phyloP scores from a whole-genome alignment of 1,140 invertebrate species.

The Cherax quadricarinatus region DNA sequence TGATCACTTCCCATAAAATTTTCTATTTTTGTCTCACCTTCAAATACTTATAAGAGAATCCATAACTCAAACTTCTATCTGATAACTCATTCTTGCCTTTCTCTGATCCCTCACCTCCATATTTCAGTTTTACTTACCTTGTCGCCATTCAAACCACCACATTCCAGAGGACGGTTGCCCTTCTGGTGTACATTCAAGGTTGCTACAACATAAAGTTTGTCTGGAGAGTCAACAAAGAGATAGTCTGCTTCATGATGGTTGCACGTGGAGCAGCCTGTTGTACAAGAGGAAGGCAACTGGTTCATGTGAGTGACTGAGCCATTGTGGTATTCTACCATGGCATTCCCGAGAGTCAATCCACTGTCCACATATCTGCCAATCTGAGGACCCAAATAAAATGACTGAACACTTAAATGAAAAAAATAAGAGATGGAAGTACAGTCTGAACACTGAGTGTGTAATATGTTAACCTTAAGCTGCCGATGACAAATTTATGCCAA shows the following conservation, averaged over 20 bases:
- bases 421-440: not conserved
- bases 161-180: slow-evolving; percentile 73
- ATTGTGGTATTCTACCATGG: slow-evolving; percentile 75
- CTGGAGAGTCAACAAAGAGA: slow-evolving; percentile 69
- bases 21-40: no score
- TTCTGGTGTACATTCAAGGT: slow-evolving; percentile 74
- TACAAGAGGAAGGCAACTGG: slow-evolving; percentile 70
- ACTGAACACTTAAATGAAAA: not conserved
- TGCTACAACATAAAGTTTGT: slow-evolving; percentile 74
- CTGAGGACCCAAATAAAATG: slow-evolving; percentile 73
- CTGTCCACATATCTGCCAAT: slow-evolving; percentile 76
- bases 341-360: slow-evolving; percentile 76
- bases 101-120: no score
- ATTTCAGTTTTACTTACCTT: slow-evolving; percentile 36
- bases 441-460: no score
- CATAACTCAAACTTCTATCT: no score
- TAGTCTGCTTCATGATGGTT: slow-evolving; percentile 64
- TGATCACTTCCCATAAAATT: no score
- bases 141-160: slow-evolving; percentile 71
- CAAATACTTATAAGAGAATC: no score
- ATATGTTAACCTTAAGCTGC: no score
- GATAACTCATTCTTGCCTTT: no score
- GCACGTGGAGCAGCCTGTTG: slow-evolving; percentile 52
- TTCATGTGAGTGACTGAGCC: slow-evolving; percentile 74
- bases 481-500: no score